Base-by-base conservation (phyloP, 2,113 vertebrate genomes). In the Willisornis vidua region DNA sequence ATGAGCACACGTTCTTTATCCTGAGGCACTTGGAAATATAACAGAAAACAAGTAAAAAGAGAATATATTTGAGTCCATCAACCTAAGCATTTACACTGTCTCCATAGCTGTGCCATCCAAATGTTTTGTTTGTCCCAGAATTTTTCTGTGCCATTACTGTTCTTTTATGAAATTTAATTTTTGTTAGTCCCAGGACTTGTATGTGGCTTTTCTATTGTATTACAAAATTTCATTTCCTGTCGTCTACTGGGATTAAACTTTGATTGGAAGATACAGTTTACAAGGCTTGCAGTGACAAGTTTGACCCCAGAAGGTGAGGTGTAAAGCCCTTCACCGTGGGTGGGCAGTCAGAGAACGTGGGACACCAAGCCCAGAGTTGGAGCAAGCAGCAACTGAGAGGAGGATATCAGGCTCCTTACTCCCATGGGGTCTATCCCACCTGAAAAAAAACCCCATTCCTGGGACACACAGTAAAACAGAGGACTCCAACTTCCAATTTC, bases 161-260 rank as follows among this genome's bases (percentile, higher is more conserved):
- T 75, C 68, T 29, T 52, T 37, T 57, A 81, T n/a, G 10, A 78
- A 96, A 90, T 87, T 85, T 85, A 65, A 45, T 59, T 84, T 91
- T 92, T 84, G 65, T 86, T 78, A 89, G 70, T 92, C 61, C 70
- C 16, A 0, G 29, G 79, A 92, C 83, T 79, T 94, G 46, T 3
- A 3, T 14, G 49, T 46, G 29, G n/a, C 25, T 46, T 67, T 76
- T 85, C 92, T 84, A 78, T 79, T 79, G 31, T 29, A 85, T 62
- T 43, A 85, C 46, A 74, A 85, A 82, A 90, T 90, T 94, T 93
- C 45, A 89, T 93, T 93, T 96, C 88, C 90, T 93, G 86, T 85
- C 81, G 73, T 82, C 79, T 78, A 66, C 62, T 86, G 68, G 74
- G 68, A 93, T 93, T 86, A 71, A 61, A 59, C 48, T 80, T 74